These are phyloP conservation scores for Ficedula albicollis DNA, from an alignment of 2,797 vertebrate species.

Conservation along the genomic window DNA sequence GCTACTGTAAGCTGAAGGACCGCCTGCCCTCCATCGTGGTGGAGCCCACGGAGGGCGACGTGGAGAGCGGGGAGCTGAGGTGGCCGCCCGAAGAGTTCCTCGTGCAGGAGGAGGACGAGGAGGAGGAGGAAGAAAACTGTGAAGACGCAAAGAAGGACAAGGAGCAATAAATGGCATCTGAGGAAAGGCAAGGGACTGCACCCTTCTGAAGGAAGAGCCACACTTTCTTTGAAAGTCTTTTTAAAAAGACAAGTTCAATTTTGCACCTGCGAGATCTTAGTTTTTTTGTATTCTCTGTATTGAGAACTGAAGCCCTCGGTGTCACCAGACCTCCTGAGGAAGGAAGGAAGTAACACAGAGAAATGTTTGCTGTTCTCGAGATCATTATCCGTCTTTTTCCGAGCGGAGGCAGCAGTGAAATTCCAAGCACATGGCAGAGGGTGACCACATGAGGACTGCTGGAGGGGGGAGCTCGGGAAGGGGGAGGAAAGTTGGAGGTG, in stretches of 20 bases:
- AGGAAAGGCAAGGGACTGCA: conserved; percentile 53
- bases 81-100: conserved; percentile 97
- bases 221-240: conserved; percentile 73
- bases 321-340: conserved; percentile 74
- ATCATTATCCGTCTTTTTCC: conserved; percentile 70
- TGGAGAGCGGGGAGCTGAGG: conserved; percentile 96
- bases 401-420: conserved; percentile 56
- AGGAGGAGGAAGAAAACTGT: conserved; percentile 79
- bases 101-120: conserved; percentile 84
- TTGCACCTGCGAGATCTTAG: conserved; percentile 81
- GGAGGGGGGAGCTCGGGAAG: conserved; percentile 35
- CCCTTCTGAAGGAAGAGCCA: conserved; percentile 67
- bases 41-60: conserved; percentile 93
- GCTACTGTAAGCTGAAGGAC: conserved; percentile 97
- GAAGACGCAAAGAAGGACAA: conserved; percentile 74
- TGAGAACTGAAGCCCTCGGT: conserved; percentile 73
- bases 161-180: conserved; percentile 76
- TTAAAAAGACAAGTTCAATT: conserved; percentile 76
- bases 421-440: conserved; percentile 62
- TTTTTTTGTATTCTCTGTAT: conserved; percentile 75
- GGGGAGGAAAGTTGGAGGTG: neutral
- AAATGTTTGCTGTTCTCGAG: conserved; percentile 68
- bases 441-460: conserved; percentile 32
- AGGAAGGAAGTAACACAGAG: conserved; percentile 75
- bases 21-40: conserved; percentile 97